These are phyloP conservation scores for Microtus ochrogaster DNA, from an alignment of 2,113 vertebrate species.

Conservation along the genomic window DNA sequence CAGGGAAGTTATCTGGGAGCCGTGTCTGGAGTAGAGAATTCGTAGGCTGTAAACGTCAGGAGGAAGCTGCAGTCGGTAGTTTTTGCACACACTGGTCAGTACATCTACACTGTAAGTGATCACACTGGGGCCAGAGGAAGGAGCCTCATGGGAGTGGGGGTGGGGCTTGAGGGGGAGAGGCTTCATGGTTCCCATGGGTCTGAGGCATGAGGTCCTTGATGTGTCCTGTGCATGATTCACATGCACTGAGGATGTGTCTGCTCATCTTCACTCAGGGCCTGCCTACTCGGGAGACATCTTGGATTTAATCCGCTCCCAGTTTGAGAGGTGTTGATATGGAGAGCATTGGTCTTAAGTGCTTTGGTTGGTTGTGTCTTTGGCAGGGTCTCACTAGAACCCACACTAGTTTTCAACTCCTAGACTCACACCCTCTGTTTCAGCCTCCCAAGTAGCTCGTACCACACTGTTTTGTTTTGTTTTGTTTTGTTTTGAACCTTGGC, in stretches of 20 bases:
- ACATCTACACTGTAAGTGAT: background rate
- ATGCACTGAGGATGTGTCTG: background rate
- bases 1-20: background rate
- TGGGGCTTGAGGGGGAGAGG: background rate
- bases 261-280: background rate
- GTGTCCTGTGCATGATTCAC: background rate
- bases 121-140: background rate
- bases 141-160: background rate
- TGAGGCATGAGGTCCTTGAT: background rate
- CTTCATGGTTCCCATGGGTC: too few relatives aligned
- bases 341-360: background rate
- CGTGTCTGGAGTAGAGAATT: background rate
- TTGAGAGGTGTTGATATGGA: background rate
- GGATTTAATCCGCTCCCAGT: conserved; percentile 11
- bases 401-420: background rate
- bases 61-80: background rate
- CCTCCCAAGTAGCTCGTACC: background rate
- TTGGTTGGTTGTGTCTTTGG: background rate
- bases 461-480: background rate
- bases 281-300: background rate
- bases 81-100: background rate
- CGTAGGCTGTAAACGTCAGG: background rate
- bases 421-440: background rate
- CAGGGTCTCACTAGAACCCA: background rate
- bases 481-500: background rate